Conservation (phyloP, 2,113 vertebrate genomes). For the Vireo altiloquus region DNA sequence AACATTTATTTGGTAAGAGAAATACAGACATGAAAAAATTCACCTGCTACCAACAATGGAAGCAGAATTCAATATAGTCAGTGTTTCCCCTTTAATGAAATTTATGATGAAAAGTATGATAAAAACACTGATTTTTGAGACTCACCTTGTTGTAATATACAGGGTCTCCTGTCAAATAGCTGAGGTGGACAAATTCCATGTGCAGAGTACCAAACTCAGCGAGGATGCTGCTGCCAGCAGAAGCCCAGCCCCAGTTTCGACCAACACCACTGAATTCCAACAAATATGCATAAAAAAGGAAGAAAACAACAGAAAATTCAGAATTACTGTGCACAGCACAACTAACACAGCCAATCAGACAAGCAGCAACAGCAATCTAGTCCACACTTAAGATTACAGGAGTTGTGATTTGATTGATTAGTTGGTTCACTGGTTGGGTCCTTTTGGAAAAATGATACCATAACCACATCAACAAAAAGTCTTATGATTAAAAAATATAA, state of each 20-base stretch:
- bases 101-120: not conserved
- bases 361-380: not conserved
- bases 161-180: conserved; percentile 93
- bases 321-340: not conserved
- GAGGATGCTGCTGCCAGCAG: conserved; percentile 96
- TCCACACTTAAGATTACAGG: not conserved
- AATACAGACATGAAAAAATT: not conserved
- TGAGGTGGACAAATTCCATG: conserved; percentile 98
- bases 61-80: not conserved
- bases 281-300: not conserved
- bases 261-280: conserved; percentile 86
- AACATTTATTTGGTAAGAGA: not conserved
- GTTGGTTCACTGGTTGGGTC: not conserved
- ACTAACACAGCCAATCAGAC: not conserved
- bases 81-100: not conserved
- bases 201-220: conserved; percentile 97
- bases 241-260: conserved; percentile 99
- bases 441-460: not conserved
- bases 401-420: not conserved
- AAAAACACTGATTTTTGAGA: not conserved
- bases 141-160: conserved; percentile 94
- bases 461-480: not conserved
- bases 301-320: not conserved
- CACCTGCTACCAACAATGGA: not conserved
- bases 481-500: not conserved